Evolutionary conservation across 2,888 invertebrate species (phyloP).

Genomic region (Tetragnatha montana): DNA sequence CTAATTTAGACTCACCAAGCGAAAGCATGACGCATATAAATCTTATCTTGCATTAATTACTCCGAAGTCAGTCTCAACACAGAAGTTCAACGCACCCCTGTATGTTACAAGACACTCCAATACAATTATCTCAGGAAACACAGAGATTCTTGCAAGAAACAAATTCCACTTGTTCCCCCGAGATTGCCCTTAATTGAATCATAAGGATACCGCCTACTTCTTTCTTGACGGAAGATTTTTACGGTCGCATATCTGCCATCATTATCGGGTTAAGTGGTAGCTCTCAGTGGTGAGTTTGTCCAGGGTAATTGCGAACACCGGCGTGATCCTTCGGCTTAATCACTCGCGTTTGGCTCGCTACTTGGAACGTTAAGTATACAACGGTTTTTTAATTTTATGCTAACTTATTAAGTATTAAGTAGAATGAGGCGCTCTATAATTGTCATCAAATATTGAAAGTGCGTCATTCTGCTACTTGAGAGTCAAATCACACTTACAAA

Average conservation of each 20-base stretch:
- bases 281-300: conserved; percentile 50
- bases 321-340: neutral
- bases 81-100: neutral
- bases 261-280: conserved; percentile 41
- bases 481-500: too few species aligned
- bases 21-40: neutral
- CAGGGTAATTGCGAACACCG: conserved; percentile 18
- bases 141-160: conserved; percentile 6
- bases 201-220: conserved; percentile 38
- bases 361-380: neutral
- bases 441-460: too few species aligned
- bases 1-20: neutral
- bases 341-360: neutral
- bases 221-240: conserved; percentile 43
- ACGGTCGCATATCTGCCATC: conserved; percentile 13
- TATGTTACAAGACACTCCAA: conserved; percentile 4
- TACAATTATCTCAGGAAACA: conserved; percentile 17
- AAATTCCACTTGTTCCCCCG: conserved; percentile 30
- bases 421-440: too few species aligned
- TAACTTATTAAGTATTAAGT: too few species aligned
- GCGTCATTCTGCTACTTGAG: too few species aligned
- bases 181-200: conserved; percentile 52
- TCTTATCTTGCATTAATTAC: neutral
- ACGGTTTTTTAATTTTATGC: neutral
- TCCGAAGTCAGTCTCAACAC: neutral